These are phyloP conservation scores for Macrophya alboannulata DNA, from an alignment of 2,888 invertebrate genomes.

Conservation along the genomic window DNA sequence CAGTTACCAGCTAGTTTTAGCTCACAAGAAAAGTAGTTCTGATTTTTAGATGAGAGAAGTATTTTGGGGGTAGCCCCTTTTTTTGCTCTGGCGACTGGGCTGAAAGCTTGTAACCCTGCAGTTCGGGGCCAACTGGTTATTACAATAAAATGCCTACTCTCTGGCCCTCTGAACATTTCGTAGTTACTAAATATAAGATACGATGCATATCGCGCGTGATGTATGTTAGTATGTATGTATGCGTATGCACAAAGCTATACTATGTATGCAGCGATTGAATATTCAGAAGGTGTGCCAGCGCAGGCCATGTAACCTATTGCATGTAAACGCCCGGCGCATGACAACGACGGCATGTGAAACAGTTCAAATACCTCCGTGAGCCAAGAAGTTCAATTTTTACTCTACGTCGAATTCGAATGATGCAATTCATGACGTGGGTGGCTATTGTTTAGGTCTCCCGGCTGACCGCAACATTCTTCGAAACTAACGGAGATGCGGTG, in stretches of 20 bases:
- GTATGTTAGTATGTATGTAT: background rate
- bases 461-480: background rate
- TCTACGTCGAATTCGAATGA: background rate
- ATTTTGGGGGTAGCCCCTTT: too few species aligned
- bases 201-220: background rate
- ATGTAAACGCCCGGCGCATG: constrained; percentile 30
- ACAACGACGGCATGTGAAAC: constrained; percentile 40
- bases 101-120: background rate
- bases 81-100: too few species aligned
- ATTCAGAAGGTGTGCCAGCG: constrained; percentile 40
- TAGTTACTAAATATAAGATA: constrained; percentile 18
- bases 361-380: constrained; percentile 21
- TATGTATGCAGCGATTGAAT: constrained; percentile 38
- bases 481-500: background rate
- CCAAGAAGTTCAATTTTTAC: constrained; percentile 21
- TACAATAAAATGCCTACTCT: background rate
- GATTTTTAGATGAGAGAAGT: too few species aligned
- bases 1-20: too few species aligned
- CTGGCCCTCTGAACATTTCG: background rate
- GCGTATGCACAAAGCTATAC: background rate
- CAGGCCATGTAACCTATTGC: constrained; percentile 39
- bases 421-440: background rate
- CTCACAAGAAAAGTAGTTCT: too few species aligned
- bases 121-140: background rate
- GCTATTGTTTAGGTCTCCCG: background rate